Conservation (phyloP, 2,113 vertebrate species). For the Bubalus kerabau region DNA sequence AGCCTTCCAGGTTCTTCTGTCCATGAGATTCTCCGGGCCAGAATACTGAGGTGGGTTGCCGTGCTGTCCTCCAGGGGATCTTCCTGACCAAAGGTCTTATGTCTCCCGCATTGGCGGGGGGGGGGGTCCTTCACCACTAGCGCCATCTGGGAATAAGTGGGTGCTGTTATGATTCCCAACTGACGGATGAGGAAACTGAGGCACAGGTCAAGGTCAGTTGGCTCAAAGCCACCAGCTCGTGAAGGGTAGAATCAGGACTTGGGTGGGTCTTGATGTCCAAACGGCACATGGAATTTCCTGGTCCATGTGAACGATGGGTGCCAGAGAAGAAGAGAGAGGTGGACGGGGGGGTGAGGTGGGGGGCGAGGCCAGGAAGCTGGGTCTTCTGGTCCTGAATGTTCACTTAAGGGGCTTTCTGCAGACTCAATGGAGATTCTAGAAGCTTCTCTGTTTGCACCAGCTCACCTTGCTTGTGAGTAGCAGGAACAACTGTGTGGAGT, state of each 20-base stretch:
- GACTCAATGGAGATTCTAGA: background rate
- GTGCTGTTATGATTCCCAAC: background rate
- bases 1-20: background rate
- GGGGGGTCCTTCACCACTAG: background rate
- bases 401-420: background rate
- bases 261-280: background rate
- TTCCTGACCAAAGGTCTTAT: background rate
- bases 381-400: too few relatives aligned
- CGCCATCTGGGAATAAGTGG: background rate
- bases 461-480: background rate
- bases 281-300: accelerated
- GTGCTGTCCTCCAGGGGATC: background rate
- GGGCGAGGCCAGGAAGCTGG: accelerated
- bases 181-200: background rate
- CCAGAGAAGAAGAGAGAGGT: background rate
- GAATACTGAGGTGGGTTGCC: background rate
- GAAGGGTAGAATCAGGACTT: background rate
- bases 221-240: background rate
- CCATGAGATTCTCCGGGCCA: background rate
- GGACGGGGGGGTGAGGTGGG: background rate
- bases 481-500: too few relatives aligned
- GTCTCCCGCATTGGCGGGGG: background rate
- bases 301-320: background rate
- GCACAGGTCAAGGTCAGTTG: background rate
- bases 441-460: too few relatives aligned